Conservation (phyloP, 2,888 invertebrate species). For the Cephonodes hylas region DNA sequence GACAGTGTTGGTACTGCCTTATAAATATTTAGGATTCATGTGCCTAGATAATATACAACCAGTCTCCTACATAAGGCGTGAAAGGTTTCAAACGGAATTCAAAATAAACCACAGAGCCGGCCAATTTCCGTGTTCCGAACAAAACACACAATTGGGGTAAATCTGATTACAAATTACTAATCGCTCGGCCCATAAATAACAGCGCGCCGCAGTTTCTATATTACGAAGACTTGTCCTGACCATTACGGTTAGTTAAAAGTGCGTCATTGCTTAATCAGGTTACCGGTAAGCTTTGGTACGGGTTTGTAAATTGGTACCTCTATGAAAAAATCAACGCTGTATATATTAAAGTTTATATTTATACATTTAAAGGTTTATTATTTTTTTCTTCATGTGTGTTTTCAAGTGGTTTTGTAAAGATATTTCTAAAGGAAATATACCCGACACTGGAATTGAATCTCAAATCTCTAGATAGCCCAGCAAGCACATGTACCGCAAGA, state of each 20-base stretch:
- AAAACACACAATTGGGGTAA: constrained; percentile 27
- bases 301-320: neutral
- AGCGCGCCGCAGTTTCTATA: constrained; percentile 41
- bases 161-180: constrained; percentile 33
- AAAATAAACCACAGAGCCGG: neutral
- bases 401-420: too few relatives aligned
- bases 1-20: too few relatives aligned
- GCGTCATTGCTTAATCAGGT: constrained; percentile 45
- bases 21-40: neutral
- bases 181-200: constrained; percentile 52
- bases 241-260: constrained; percentile 51
- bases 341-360: too few relatives aligned
- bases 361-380: too few relatives aligned
- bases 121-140: constrained; percentile 11
- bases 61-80: neutral
- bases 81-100: constrained; percentile 5
- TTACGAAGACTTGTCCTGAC: constrained; percentile 47
- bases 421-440: too few relatives aligned
- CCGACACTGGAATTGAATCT: too few relatives aligned
- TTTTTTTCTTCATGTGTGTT: too few relatives aligned
- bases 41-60: neutral
- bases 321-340: too few relatives aligned
- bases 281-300: neutral
- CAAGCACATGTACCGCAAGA: too few relatives aligned
- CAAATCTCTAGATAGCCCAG: too few relatives aligned